Evolutionary conservation across 2,888 invertebrate genomes (phyloP).

Genomic region (Aplocera efformata): DNA sequence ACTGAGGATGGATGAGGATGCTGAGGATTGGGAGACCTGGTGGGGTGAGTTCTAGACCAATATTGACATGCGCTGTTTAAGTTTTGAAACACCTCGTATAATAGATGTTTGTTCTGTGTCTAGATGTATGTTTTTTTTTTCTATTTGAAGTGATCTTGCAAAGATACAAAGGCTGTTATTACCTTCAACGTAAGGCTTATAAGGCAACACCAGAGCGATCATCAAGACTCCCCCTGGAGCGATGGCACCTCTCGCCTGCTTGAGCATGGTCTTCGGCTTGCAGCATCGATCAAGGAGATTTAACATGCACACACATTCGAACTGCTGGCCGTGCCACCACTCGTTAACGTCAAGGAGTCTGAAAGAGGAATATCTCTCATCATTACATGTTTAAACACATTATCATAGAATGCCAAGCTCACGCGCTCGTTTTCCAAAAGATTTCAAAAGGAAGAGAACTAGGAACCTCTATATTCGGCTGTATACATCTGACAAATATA

Average conservation of each 20-base stretch:
- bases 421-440: no score
- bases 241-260: constrained; percentile 86
- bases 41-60: no score
- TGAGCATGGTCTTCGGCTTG: constrained; percentile 88
- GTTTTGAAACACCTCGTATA: no score
- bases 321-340: constrained; percentile 83
- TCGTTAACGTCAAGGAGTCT: constrained; percentile 86
- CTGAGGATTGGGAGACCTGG: no score
- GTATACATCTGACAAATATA: no score
- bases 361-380: no score
- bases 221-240: constrained; percentile 87
- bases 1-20: not conserved
- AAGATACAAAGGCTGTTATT: constrained; percentile 24
- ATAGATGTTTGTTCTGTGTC: not conserved
- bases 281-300: constrained; percentile 97
- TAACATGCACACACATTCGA: constrained; percentile 92
- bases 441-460: no score
- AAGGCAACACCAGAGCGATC: constrained; percentile 96
- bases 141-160: no score
- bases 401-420: no score
- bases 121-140: not conserved
- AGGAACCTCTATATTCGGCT: no score
- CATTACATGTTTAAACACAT: no score
- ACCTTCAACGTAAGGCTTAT: constrained; percentile 97
- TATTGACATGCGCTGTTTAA: no score